These are phyloP conservation scores for Brachypterus glaber DNA, from an alignment of 2,888 invertebrate genomes.

Conservation along the genomic window DNA sequence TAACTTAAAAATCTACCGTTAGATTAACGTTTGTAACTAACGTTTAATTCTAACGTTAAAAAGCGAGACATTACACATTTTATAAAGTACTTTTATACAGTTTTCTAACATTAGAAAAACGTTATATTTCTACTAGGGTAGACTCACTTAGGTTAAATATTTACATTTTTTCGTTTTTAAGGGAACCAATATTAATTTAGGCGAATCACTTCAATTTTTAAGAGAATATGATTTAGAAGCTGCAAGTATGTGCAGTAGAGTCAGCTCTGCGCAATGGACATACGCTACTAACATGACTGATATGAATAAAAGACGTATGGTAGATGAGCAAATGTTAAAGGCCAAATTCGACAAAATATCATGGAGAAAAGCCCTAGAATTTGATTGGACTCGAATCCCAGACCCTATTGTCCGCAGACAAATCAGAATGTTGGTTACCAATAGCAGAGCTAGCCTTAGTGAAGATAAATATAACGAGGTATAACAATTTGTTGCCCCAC, in stretches of 20 bases:
- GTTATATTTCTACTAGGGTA: too few relatives aligned
- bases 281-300: slow-evolving; percentile 72
- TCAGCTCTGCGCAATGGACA: slow-evolving; percentile 63
- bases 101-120: too few relatives aligned
- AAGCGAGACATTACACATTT: too few relatives aligned
- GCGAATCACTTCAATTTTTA: slow-evolving; percentile 61
- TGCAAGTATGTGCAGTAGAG: slow-evolving; percentile 60
- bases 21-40: too few relatives aligned
- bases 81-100: too few relatives aligned
- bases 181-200: slow-evolving; percentile 56
- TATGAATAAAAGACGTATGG: slow-evolving; percentile 57
- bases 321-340: slow-evolving; percentile 59
- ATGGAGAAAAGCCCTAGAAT: slow-evolving; percentile 62
- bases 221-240: slow-evolving; percentile 65
- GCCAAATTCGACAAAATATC: slow-evolving; percentile 66
- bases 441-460: slow-evolving; percentile 63
- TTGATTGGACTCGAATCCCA: slow-evolving; percentile 57
- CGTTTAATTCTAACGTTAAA: too few relatives aligned
- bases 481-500: slow-evolving; percentile 13
- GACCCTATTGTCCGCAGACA: slow-evolving; percentile 60
- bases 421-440: slow-evolving; percentile 58
- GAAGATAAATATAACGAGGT: slow-evolving; percentile 69
- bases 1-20: too few relatives aligned
- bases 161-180: slow-evolving; percentile 32
- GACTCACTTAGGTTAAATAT: too few relatives aligned